Base-by-base conservation (phyloP, 2,888 invertebrate species). In the Osmoderma eremita region DNA sequence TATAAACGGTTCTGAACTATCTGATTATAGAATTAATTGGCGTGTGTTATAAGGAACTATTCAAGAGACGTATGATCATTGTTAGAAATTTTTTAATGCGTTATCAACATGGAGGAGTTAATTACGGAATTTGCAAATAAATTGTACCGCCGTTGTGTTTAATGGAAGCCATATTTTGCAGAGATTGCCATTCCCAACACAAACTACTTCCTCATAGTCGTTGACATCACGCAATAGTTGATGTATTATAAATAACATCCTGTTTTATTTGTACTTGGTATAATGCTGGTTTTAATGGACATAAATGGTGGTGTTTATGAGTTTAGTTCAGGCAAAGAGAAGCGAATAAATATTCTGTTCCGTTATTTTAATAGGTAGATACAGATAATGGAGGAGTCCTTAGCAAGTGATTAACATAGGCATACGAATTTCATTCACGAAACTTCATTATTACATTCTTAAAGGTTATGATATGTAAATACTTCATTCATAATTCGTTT, bases 401-500 rank as follows among this genome's bases (percentile, higher is more conserved):
- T 38, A 53, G 38, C 17, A 38, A 38, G 38, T 30, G n/a, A 61
- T 45, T 61, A 61, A 30, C 36, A 61, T 42, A 45, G 24, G 30
- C 45, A 10, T 30, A 36, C 17, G 17, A 45, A 45, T 61, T 61
- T 61, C 58, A 61, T 61, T 61, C 58, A 61, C 58, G 36, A 61
- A 61, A 45, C 24, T 53, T 58, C 58, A 20, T 45, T 58, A 58
- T 58, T 58, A 18, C 53, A 38, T 53, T 38, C 58, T 58, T 38
- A 58, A 58, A 58, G 58, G 58, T 58, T 58, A 58, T n/a, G 24
- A 22, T 45, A 61, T 61, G 58, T 48, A 61, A 61, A 61, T 61
- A 61, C 45, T 61, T 61, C 58, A 61, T 61, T 61, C 58, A 61
- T 61, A 53, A 61, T 61, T 61, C 36, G 45, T 61, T n/a, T 41